A percentile compares a stretch with the other conserved stretches of the same genome.
These are phyloP conservation scores for Ypsolopha scabrella DNA, from an alignment of 2,888 invertebrate species.

Conservation along the genomic window DNA sequence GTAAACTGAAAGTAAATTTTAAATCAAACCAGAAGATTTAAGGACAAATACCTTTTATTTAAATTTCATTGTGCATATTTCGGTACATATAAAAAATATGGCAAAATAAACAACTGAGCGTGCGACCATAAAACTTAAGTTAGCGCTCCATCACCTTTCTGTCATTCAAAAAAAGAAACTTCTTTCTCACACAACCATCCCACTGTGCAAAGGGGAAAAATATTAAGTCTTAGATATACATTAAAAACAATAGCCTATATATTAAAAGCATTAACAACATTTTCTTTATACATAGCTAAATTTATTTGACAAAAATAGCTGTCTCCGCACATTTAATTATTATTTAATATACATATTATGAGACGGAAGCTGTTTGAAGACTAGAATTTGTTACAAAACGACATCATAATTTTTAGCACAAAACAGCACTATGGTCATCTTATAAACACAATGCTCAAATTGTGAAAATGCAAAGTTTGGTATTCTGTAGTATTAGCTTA, in stretches of 20 bases:
- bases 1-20: too few relatives aligned
- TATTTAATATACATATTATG: constrained; percentile 16
- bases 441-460: too few relatives aligned
- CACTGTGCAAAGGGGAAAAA: not conserved
- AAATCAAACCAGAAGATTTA: constrained; percentile 10
- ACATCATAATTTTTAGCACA: too few relatives aligned
- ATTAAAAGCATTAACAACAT: not conserved
- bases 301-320: constrained; percentile 14
- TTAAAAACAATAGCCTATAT: not conserved
- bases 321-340: not conserved
- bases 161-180: not conserved
- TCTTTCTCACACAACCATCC: not conserved
- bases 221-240: not conserved
- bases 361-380: constrained; percentile 53
- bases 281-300: not conserved
- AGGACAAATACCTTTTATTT: constrained; percentile 65
- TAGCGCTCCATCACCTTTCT: not conserved
- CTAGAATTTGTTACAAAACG: constrained; percentile 27
- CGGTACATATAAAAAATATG: constrained; percentile 60
- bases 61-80: constrained; percentile 65
- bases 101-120: constrained; percentile 53
- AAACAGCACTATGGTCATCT: not conserved
- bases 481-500: too few relatives aligned
- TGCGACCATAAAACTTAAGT: constrained; percentile 21
- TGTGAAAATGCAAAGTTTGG: not conserved